These are phyloP conservation scores for Pyrochroa serraticornis DNA, from an alignment of 2,888 invertebrate genomes.

Conservation along the genomic window DNA sequence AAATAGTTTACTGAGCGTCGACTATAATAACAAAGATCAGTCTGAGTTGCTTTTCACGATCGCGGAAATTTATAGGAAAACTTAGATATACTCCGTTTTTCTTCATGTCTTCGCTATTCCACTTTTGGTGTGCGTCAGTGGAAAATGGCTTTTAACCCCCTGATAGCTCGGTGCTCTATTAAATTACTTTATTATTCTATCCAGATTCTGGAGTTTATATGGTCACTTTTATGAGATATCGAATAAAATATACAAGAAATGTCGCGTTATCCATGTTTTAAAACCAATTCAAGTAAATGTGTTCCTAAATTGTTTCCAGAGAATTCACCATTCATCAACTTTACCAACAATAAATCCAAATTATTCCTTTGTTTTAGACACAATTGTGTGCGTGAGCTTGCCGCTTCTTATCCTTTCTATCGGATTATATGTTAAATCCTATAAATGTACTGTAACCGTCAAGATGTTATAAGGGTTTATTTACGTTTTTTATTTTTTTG, in stretches of 20 bases:
- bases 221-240: slow-evolving; percentile 10
- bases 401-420: too few relatives aligned
- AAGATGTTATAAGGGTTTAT: too few relatives aligned
- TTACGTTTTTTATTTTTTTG: too few relatives aligned
- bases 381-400: background rate
- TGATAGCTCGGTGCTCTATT: slow-evolving; percentile 22
- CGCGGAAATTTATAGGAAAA: slow-evolving; percentile 21
- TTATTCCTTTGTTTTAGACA: background rate
- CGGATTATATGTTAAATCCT: too few relatives aligned
- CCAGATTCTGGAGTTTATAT: slow-evolving; percentile 12
- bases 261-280: background rate
- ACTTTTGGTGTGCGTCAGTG: slow-evolving; percentile 10
- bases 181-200: slow-evolving; percentile 28
- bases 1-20: too few relatives aligned
- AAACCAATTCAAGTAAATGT: slow-evolving; percentile 11
- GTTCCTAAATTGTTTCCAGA: background rate
- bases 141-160: slow-evolving; percentile 20
- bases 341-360: background rate
- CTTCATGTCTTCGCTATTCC: slow-evolving; percentile 14
- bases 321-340: background rate
- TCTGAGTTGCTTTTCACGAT: slow-evolving; percentile 5
- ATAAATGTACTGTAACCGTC: too few relatives aligned
- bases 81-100: slow-evolving; percentile 17
- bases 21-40: slow-evolving; percentile 8
- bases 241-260: slow-evolving; percentile 9